These are phyloP conservation scores for Tympanuchus pallidicinctus DNA, from an alignment of 2,113 vertebrate species.

Conservation along the genomic window DNA sequence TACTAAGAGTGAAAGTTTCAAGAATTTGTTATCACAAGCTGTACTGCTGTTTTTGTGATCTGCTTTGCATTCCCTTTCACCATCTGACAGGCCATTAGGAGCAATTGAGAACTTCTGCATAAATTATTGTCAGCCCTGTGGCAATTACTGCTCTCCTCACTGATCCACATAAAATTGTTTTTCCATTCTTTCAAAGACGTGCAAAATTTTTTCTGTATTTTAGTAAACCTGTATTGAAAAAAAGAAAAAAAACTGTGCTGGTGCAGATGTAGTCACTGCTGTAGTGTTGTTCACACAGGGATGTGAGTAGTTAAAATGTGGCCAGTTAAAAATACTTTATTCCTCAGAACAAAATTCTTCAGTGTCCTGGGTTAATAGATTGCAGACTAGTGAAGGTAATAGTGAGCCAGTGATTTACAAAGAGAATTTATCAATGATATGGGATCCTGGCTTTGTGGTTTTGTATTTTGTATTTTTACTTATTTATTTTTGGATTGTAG, in stretches of 20 bases:
- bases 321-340: background rate
- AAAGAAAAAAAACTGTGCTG: background rate
- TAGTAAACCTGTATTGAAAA: background rate
- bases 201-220: background rate
- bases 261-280: background rate
- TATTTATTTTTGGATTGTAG: background rate
- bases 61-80: slow-evolving; percentile 7
- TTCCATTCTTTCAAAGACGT: background rate
- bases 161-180: background rate
- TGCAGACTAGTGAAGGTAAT: background rate
- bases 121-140: slow-evolving; percentile 26
- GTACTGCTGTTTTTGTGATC: background rate
- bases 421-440: background rate
- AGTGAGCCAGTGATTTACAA: fast-evolving
- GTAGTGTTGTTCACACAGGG: background rate
- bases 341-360: background rate
- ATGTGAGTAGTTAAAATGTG: background rate
- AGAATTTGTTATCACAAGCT: background rate
- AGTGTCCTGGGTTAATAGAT: background rate
- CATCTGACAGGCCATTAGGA: slow-evolving; percentile 39
- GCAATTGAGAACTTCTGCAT: slow-evolving; percentile 15
- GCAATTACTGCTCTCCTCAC: slow-evolving; percentile 34
- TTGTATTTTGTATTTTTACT: background rate
- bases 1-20: background rate
- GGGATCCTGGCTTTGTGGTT: background rate